A percentile compares a stretch with the other conserved stretches of the same genome.
Evolutionary conservation across 2,797 vertebrate species (phyloP).

Genomic region (Micrastur ruficollis): DNA sequence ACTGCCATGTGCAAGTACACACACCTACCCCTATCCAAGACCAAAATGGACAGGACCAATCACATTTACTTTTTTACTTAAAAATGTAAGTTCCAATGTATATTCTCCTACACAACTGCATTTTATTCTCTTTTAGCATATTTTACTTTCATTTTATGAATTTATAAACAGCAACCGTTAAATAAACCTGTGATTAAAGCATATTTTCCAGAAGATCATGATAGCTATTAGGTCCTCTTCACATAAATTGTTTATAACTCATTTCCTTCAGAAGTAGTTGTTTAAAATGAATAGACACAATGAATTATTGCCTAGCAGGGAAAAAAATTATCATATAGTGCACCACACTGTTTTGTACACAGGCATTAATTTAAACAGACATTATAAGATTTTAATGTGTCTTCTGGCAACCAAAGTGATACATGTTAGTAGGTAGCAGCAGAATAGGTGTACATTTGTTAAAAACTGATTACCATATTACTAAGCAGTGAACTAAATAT

Average conservation of each 20-base stretch:
- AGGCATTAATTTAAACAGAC: slow-evolving; percentile 20
- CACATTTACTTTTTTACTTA: background rate
- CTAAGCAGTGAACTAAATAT: background rate
- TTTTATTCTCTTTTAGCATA: background rate
- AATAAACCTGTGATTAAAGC: slow-evolving; percentile 26
- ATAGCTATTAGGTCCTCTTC: background rate
- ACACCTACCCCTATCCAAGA: background rate
- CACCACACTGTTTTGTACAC: background rate
- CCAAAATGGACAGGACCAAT: background rate
- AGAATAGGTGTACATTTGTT: slow-evolving; percentile 13
- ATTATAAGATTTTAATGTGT: slow-evolving; percentile 17
- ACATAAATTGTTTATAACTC: slow-evolving; percentile 9
- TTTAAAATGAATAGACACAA: slow-evolving; percentile 24
- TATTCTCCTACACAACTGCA: background rate
- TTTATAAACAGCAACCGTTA: background rate
- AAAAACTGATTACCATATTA: background rate
- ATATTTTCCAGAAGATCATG: background rate
- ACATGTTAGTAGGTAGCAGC: slow-evolving; percentile 20
- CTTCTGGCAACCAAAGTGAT: slow-evolving; percentile 47
- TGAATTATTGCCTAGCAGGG: background rate
- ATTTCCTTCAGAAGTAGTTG: slow-evolving; percentile 14
- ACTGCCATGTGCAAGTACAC: background rate
- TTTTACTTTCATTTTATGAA: slow-evolving; percentile 6
- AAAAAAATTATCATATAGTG: background rate
- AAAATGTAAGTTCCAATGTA: background rate